phyloP scores from a whole-genome alignment of 1,140 invertebrate genomes.

The Ips typographus region DNA sequence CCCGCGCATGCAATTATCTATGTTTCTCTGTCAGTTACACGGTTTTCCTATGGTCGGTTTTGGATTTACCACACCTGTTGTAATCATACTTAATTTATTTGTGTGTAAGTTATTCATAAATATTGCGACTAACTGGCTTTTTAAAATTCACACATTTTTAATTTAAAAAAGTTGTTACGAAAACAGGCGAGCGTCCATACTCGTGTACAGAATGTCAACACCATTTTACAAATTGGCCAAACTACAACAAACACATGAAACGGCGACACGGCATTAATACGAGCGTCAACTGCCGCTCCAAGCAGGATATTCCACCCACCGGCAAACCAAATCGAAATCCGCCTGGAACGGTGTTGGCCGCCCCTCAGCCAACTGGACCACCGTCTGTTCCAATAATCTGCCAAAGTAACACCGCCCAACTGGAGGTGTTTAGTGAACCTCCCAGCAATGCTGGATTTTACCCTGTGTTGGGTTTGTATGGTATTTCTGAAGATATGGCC shows the following conservation, averaged over 20 bases:
- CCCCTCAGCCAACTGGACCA: conserved; percentile 37
- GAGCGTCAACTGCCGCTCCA: conserved; percentile 48
- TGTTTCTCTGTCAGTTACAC: too few relatives aligned
- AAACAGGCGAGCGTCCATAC: conserved; percentile 58
- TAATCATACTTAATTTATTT: too few relatives aligned
- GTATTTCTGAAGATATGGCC: conserved; percentile 44
- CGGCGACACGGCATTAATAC: conserved; percentile 65
- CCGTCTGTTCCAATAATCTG: conserved; percentile 19
- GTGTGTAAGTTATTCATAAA: too few relatives aligned
- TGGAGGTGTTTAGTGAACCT: conserved; percentile 36
- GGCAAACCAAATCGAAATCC: conserved; percentile 51
- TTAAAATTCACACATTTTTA: too few relatives aligned
- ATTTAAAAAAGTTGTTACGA: neutral
- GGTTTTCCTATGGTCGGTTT: too few relatives aligned
- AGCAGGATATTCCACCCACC: conserved; percentile 50
- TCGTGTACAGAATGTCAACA: conserved; percentile 62
- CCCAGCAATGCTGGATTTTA: conserved; percentile 39
- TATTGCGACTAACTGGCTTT: too few relatives aligned
- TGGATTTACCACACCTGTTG: too few relatives aligned
- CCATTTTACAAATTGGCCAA: conserved; percentile 75
- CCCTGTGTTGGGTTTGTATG: conserved; percentile 48
- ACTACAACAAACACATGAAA: conserved; percentile 78
- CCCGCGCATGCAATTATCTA: too few relatives aligned
- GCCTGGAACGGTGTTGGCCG: conserved; percentile 49
- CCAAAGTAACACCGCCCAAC: conserved; percentile 16